phyloP scores from a whole-genome alignment of 2,888 invertebrate genomes.

The Silvanus unidentatus region DNA sequence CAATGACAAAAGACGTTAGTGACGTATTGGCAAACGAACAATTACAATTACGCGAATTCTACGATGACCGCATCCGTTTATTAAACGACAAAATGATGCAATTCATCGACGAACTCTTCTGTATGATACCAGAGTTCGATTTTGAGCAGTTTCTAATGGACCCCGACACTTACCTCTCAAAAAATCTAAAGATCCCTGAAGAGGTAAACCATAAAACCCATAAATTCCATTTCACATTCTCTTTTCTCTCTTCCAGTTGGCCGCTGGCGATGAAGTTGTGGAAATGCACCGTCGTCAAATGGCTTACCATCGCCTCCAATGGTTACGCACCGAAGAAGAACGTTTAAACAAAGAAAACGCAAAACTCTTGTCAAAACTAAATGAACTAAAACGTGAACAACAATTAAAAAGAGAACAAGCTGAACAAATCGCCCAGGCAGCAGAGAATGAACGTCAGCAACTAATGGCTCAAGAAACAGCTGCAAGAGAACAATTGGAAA shows the following conservation, averaged over 20 bases:
- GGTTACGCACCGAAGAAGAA: conserved; percentile 43
- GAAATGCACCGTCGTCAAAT: conserved; percentile 37
- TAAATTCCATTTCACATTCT: too few relatives aligned
- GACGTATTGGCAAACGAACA: conserved; percentile 44
- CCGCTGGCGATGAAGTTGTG: conserved; percentile 28
- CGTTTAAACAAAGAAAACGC: conserved; percentile 39
- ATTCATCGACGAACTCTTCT: conserved; percentile 38
- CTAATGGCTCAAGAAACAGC: conserved; percentile 35
- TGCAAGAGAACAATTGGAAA: conserved; percentile 36
- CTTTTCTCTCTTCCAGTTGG: background rate
- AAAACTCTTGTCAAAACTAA: conserved; percentile 32
- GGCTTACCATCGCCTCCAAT: conserved; percentile 41
- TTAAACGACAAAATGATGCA: conserved; percentile 37
- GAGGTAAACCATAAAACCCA: conserved; percentile 12
- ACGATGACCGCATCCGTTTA: conserved; percentile 32
- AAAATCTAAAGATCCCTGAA: conserved; percentile 28
- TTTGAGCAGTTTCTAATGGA: conserved; percentile 37
- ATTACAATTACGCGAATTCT: conserved; percentile 35
- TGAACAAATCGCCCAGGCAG: conserved; percentile 26
- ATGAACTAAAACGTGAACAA: conserved; percentile 35
- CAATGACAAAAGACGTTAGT: conserved; percentile 43
- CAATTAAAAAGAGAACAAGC: conserved; percentile 28
- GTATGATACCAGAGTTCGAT: conserved; percentile 37
- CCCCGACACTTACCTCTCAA: conserved; percentile 30
- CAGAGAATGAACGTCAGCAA: conserved; percentile 30